Evolutionary conservation across 1,140 invertebrate species (phyloP), one percentile per base, ranked within the genome.

Genomic region (Solenopsis fugax): DNA sequence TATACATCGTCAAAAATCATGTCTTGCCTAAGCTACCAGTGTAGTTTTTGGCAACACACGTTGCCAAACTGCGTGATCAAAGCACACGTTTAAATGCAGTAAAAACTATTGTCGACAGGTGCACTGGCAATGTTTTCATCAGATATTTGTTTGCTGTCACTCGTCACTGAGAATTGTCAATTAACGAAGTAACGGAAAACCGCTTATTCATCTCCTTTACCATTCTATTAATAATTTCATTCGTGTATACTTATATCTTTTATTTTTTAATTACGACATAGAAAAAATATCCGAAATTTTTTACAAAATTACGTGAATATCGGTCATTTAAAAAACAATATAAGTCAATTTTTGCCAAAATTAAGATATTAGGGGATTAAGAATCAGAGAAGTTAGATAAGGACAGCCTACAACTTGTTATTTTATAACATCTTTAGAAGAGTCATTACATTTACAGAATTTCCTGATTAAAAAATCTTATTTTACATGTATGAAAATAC

Each of bases 121-220:
- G 80, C 29, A 18, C 54, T 37, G 52, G 56, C 18, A 50, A 12
- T 67, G 45, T 72, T 82, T 48, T 58, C 50, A 24, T 16, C 18
- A 34, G 41, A 81, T n/a, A 80, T 80, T 69, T 81, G 48, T 52
- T 34, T 52, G 9, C 48, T 52, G 71, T 81, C 48, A 48, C 7
- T 56, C 13, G 77, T 29, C 48, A 2, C 9, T 5, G 37, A 69
- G 54, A 6, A 56, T 21, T 21, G 54, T 56, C n/a, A 21, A 56
- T 56, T 56, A 37, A 45, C 12, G 13, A 71, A 41, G 9, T 34
- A 10, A 18, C 18, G 16, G 4, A 10, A 4, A 45, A 34, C 37
- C n/a, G 16, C 12, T 76, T 60, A 45, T 62, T 64, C 10, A 37
- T 78, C 13, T 78, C 62, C 16, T 48, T 65, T 65, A n/a, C 29